Evolutionary conservation across 2,113 vertebrate genomes (phyloP).

Genomic region (Varanus komodoensis): DNA sequence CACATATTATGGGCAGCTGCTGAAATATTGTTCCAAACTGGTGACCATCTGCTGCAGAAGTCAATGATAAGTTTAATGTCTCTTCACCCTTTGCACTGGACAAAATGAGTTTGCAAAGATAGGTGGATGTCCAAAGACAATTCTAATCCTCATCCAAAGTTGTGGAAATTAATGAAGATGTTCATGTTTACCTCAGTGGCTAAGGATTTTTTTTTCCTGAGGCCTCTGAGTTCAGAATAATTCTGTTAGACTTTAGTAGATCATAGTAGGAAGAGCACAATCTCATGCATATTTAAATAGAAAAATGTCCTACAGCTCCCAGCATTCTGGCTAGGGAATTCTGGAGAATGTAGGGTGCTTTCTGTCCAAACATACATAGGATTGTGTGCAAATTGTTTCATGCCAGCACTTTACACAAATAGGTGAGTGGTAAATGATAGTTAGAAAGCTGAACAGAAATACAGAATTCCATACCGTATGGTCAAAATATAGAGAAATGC

Average conservation of each 20-base stretch:
- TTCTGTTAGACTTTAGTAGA: not conserved
- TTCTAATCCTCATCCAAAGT: not conserved
- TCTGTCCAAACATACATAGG: no score
- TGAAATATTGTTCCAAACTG: not conserved
- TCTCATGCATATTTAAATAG: no score
- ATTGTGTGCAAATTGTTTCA: not conserved
- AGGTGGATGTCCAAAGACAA: not conserved
- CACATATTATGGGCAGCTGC: not conserved
- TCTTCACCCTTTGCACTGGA: slow-evolving; percentile 3
- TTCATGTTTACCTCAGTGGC: not conserved
- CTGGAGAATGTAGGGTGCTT: no score
- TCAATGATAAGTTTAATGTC: slow-evolving; percentile 33
- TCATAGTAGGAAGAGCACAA: not conserved
- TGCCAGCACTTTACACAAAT: not conserved
- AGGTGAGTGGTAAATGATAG: not conserved
- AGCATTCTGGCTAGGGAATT: no score
- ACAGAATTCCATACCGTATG: not conserved
- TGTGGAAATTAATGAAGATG: not conserved
- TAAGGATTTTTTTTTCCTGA: no score
- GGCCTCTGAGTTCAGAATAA: not conserved
- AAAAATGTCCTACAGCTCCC: no score
- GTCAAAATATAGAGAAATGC: no score
- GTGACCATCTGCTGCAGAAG: slow-evolving; percentile 10
- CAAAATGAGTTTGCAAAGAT: slow-evolving; percentile 1
- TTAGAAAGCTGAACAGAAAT: not conserved